A percentile compares a stretch with the other conserved stretches of the same genome.
Conservation (phyloP, 64 coral and sea anemone genomes). For the Dendronephthya gigantea region DNA sequence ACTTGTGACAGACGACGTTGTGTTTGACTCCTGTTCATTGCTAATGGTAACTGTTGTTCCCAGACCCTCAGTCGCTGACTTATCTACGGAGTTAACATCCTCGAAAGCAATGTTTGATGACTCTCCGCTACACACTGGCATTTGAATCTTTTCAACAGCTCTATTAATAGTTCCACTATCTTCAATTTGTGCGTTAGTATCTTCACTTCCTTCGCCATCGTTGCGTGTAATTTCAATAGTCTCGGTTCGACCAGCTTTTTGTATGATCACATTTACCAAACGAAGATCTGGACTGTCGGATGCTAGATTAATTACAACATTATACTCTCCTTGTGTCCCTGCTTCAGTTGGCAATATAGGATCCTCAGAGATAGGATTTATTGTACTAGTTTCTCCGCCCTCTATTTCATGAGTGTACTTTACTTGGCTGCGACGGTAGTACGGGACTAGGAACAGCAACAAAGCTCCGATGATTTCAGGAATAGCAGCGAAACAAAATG, state of each 20-base stretch:
- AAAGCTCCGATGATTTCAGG: neutral
- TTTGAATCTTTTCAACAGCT: neutral
- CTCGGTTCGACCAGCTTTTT: neutral
- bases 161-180: neutral
- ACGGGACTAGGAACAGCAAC: neutral
- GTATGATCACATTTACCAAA: neutral
- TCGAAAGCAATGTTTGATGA: neutral
- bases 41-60: too few relatives aligned
- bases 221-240: neutral
- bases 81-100: neutral
- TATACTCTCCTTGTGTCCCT: neutral
- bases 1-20: neutral
- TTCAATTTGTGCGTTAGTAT: neutral
- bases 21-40: too few relatives aligned
- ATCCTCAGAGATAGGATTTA: neutral
- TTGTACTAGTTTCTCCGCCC: neutral
- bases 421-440: neutral
- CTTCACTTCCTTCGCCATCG: neutral
- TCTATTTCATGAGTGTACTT: neutral
- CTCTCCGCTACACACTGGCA: neutral
- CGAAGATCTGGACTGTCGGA: neutral
- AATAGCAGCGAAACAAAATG: neutral
- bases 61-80: neutral
- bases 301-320: neutral
- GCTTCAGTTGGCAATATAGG: neutral